These are phyloP conservation scores for Tethya wilhelma DNA, from an alignment of 37 sponge, comb jelly and placozoan genomes.

Conservation along the genomic window DNA sequence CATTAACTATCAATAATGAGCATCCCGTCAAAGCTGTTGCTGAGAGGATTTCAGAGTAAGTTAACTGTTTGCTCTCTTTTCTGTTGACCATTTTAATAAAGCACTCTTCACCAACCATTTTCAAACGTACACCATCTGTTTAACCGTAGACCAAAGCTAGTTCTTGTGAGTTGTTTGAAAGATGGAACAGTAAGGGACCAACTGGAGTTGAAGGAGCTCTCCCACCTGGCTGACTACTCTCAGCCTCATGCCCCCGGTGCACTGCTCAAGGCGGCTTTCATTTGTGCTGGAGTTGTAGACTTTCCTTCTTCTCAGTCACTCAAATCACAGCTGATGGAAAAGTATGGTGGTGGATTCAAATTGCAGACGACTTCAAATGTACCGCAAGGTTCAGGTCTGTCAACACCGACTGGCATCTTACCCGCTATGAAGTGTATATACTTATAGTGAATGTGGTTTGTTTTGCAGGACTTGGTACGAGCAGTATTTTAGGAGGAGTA, in stretches of 20 bases:
- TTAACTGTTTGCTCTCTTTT: neutral
- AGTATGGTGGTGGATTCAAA: conserved; percentile 76
- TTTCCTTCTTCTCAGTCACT: conserved; percentile 65
- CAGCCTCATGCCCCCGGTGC: conserved; percentile 86
- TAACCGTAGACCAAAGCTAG: conserved; percentile 39
- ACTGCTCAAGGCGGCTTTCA: conserved; percentile 85
- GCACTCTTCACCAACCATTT: neutral
- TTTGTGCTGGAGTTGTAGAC: conserved; percentile 73
- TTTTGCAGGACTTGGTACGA: conserved; percentile 78
- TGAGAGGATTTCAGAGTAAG: conserved; percentile 64
- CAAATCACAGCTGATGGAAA: conserved; percentile 57
- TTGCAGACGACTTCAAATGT: conserved; percentile 59
- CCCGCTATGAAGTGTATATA: neutral
- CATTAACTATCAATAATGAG: conserved; percentile 63
- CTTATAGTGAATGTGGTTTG: too few relatives aligned
- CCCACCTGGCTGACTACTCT: conserved; percentile 76
- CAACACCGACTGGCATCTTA: too few relatives aligned
- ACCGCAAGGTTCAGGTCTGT: conserved; percentile 82
- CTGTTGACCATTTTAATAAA: too few relatives aligned
- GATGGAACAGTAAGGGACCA: conserved; percentile 46
- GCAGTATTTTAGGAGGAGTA: conserved; percentile 81
- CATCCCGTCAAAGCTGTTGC: conserved; percentile 60
- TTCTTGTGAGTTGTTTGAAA: conserved; percentile 17
- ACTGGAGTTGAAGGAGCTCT: conserved; percentile 58
- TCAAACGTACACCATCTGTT: neutral